These are phyloP conservation scores for Phasianus colchicus DNA, from an alignment of 2,113 vertebrate species.

Conservation along the genomic window DNA sequence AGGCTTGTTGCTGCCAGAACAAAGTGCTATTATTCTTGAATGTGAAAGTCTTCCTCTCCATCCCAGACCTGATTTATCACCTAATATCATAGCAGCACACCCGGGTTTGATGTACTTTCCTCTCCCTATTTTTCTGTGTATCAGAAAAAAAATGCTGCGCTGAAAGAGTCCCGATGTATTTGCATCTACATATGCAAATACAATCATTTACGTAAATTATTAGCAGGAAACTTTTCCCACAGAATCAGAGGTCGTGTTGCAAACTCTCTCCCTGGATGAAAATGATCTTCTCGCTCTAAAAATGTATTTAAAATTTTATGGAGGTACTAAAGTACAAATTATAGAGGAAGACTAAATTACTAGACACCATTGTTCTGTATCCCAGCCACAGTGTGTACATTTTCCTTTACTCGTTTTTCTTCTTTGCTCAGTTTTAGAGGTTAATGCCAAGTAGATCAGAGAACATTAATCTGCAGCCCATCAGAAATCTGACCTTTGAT, in stretches of 20 bases:
- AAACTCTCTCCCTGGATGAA: background rate
- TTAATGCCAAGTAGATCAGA: background rate
- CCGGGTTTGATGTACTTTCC: accelerated
- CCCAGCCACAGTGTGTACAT: background rate
- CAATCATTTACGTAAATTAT: background rate
- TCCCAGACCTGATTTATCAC: background rate
- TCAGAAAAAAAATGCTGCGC: background rate
- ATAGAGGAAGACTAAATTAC: background rate
- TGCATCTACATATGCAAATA: background rate
- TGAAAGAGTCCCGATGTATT: background rate
- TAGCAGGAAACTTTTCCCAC: background rate
- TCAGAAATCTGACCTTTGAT: background rate
- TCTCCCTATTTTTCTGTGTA: background rate
- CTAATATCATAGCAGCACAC: accelerated
- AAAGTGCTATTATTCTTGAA: background rate
- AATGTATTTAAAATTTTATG: background rate
- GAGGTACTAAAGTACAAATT: background rate
- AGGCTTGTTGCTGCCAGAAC: background rate
- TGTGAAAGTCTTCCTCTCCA: background rate
- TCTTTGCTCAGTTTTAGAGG: background rate
- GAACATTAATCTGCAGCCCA: background rate
- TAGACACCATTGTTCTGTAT: background rate
- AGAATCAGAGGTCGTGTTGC: background rate
- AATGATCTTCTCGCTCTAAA: background rate
- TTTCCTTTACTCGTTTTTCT: background rate